Evolutionary conservation across 2,113 vertebrate genomes (phyloP), one percentile per base, ranked within the genome.

Genomic region (Solea senegalensis): DNA sequence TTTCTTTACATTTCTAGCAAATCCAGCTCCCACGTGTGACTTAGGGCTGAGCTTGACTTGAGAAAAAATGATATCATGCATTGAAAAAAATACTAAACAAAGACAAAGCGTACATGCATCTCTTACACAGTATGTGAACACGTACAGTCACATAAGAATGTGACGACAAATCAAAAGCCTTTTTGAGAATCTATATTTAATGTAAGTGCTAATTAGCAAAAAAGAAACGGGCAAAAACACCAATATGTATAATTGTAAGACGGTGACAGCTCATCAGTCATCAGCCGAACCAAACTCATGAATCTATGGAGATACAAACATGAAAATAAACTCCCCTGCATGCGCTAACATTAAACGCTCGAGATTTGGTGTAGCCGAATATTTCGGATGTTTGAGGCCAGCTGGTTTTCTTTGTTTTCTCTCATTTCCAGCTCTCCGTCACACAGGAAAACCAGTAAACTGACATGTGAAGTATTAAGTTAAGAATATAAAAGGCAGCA

Each of bases 401-500:
- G 57, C 63, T 45, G 66, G 9, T 48, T 59, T 34, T 46, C 51
- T 52, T 46, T 64, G 27, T 43, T 65, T 9, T n/a, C 10, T 27
- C 11, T 28, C 14, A 39, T 66, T 63, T 46, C 40, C 49, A 68
- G 14, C n/a, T 28, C 16, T 51, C 26, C 40, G 16, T 68, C 26
- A 72, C 61, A 26, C 14, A 45, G 1, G 15, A 50, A 41, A 64
- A 69, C 2, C 51, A 51, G 41, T 45, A 41, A 49, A 56, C 41
- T 53, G 41, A 54, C 41, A 43, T 41, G 48, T 55, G 21, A 69
- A 41, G 21, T 51, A 41, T 55, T 4, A 51, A 46, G 16, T 58
- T 62, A 9, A 53, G 57, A 58, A 55, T 68, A 71, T 69, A 28
- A 73, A 80, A 62, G 48, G 16, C 77, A 74, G 66, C 27, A 63